Conservation (phyloP, 2,888 invertebrate genomes). For the Cheilosia variabilis region DNA sequence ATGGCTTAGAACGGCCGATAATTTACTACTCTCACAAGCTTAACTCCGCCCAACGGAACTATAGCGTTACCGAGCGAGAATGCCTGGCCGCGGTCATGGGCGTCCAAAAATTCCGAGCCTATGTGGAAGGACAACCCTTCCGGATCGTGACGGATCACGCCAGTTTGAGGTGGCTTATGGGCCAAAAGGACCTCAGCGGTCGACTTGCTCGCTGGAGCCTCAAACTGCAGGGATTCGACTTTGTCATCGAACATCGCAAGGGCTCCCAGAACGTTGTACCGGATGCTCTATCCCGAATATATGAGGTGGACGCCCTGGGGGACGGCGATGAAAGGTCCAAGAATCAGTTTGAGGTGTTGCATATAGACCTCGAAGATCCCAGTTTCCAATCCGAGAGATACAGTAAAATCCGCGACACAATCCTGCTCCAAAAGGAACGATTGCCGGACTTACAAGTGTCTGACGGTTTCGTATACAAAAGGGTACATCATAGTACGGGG, state of each 20-base stretch:
- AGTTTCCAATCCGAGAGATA: conserved; percentile 14
- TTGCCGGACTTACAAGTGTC: background rate
- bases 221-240: background rate
- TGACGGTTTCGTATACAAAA: conserved; percentile 11
- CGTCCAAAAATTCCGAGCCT: background rate
- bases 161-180: conserved; percentile 5
- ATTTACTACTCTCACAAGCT: conserved; percentile 17
- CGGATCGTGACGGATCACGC: background rate
- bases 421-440: conserved; percentile 5
- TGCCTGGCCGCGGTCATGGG: conserved; percentile 10
- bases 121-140: background rate
- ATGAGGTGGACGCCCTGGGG: background rate
- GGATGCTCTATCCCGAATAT: background rate
- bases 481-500: background rate
- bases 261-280: conserved; percentile 9
- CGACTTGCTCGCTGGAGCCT: background rate
- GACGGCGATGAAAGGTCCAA: background rate
- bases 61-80: conserved; percentile 38
- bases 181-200: background rate
- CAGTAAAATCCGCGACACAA: background rate
- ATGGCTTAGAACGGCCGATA: conserved; percentile 7
- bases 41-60: conserved; percentile 11
- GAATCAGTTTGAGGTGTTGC: background rate
- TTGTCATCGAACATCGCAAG: conserved; percentile 8
- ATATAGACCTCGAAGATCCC: background rate